phyloP scores from a whole-genome alignment of 2,888 invertebrate species.

The Phragmatobia fuliginosa region DNA sequence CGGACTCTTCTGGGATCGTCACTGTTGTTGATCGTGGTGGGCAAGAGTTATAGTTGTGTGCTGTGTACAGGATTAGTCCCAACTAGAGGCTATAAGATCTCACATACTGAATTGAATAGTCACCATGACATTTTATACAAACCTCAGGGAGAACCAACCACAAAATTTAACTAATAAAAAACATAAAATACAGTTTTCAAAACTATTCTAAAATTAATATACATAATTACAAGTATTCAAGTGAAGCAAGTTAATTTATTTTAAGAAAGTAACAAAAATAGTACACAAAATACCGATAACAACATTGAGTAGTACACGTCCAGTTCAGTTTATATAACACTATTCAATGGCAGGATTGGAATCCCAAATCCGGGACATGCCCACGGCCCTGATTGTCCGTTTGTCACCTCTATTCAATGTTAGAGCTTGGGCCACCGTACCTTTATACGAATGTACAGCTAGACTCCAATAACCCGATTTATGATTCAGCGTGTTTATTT shows the following conservation, averaged over 20 bases:
- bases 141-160: no score
- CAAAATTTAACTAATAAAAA: no score
- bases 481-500: slow-evolving; percentile 13
- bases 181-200: no score
- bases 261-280: slow-evolving; percentile 2
- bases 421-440: slow-evolving; percentile 29
- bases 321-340: slow-evolving; percentile 23
- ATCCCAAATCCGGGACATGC: slow-evolving; percentile 52
- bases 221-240: background rate
- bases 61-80: no score
- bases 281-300: background rate
- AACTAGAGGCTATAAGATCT: no score
- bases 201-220: background rate
- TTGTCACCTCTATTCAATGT: slow-evolving; percentile 57
- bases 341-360: slow-evolving; percentile 62
- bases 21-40: no score
- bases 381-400: slow-evolving; percentile 54
- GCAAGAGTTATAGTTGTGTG: no score
- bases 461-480: slow-evolving; percentile 35
- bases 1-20: no score
- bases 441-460: slow-evolving; percentile 40
- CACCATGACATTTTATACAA: background rate
- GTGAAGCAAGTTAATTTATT: background rate
- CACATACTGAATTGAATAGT: no score
- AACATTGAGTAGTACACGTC: slow-evolving; percentile 8